Percentiles rank a stretch among this genome's conserved stretches.
Evolutionary conservation across 2,888 invertebrate species (phyloP).

Genomic region (Tanypteryx hageni): DNA sequence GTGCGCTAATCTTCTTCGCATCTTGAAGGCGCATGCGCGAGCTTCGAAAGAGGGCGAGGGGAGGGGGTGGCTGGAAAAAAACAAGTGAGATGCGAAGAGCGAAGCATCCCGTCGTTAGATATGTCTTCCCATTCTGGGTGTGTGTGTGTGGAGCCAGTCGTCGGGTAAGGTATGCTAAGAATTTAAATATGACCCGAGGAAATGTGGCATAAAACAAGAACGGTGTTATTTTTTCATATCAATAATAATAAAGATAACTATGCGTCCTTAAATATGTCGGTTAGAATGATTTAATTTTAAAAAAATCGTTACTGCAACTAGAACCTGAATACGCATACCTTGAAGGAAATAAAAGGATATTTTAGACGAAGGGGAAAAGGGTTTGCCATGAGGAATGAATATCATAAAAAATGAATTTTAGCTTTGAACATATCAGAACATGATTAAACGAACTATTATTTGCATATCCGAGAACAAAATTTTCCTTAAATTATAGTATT

Average conservation of each 20-base stretch:
- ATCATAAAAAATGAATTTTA: neutral
- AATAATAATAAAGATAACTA: neutral
- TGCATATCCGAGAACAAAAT: no score
- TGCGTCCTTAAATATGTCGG: neutral
- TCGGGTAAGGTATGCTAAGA: neutral
- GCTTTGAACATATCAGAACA: neutral
- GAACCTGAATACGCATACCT: neutral
- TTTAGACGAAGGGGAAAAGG: no score
- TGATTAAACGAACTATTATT: no score
- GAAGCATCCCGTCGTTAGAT: neutral
- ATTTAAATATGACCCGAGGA: constrained; percentile 29
- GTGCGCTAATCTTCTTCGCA: constrained; percentile 22
- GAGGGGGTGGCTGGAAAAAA: no score
- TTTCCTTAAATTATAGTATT: no score
- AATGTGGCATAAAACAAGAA: neutral
- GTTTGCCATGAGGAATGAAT: neutral
- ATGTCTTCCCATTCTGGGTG: neutral
- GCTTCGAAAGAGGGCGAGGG: neutral
- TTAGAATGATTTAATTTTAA: neutral
- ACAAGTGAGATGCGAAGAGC: no score
- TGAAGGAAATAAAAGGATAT: neutral
- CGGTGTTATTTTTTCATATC: neutral
- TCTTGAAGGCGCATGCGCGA: constrained; percentile 3
- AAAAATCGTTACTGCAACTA: neutral
- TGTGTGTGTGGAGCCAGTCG: neutral